Evolutionary conservation across 2,888 invertebrate genomes (phyloP).

Genomic region (Melieria picta): DNA sequence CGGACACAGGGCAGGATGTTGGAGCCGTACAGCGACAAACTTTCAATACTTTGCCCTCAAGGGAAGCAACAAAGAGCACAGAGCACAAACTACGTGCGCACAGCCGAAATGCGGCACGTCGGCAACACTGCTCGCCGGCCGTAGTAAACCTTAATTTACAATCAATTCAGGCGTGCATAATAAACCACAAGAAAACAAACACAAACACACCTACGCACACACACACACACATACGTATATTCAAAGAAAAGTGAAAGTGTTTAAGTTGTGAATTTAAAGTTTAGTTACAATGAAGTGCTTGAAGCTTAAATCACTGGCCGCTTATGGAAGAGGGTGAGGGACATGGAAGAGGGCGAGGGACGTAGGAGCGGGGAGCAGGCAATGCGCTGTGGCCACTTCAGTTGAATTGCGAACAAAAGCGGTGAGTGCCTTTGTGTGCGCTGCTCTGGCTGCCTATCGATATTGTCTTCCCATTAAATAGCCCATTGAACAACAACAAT

Average conservation of each 20-base stretch:
- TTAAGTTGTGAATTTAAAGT: constrained; percentile 49
- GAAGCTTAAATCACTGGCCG: neutral
- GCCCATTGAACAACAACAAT: constrained; percentile 52
- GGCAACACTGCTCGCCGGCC: neutral
- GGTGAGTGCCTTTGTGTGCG: constrained; percentile 7
- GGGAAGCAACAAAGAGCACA: too few relatives aligned
- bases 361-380: neutral
- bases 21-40: too few relatives aligned
- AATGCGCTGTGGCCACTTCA: neutral
- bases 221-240: constrained; percentile 27
- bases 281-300: constrained; percentile 1
- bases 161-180: constrained; percentile 65
- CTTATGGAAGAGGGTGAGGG: neutral
- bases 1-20: too few relatives aligned
- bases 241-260: constrained; percentile 58
- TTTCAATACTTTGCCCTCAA: too few relatives aligned
- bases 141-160: constrained; percentile 63
- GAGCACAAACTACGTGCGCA: too few relatives aligned
- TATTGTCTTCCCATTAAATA: constrained; percentile 66
- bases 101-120: too few relatives aligned
- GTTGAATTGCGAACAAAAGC: neutral
- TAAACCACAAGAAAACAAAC: constrained; percentile 63
- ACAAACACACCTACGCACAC: constrained; percentile 20
- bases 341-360: neutral
- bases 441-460: constrained; percentile 49